Evolutionary conservation across 2,113 vertebrate genomes (phyloP), one percentile per base, ranked within the genome.

Genomic region (Gorilla gorilla): DNA sequence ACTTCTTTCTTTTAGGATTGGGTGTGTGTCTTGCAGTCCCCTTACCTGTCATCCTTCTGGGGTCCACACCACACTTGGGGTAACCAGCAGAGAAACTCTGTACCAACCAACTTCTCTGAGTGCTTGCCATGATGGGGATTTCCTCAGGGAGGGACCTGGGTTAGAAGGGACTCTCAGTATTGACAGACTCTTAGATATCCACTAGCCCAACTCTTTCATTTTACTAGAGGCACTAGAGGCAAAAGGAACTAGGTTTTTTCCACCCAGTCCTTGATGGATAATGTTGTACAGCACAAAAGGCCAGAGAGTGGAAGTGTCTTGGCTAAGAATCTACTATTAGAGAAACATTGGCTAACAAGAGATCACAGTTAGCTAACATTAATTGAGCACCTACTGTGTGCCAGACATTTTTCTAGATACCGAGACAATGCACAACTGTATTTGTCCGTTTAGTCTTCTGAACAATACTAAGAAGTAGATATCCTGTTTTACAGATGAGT

Each of bases 1-100:
- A 82, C 14, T 55, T 82, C 45, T 43, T 45, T 93, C 38, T 96
- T 89, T 94, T 68, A 88, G 87, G 30, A 43, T 96, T 87, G 70
- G 7, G 6, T 79, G 27, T 95, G 79, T 90, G 59, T 78, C 38
- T 78, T 59, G 32, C 13, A 82, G 40, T 64, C 35, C 4, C 61
- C 48, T 94, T 52, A 50, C 25, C 59, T 59, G 6, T 94, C 45
- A 85, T 70, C 30, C 23, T 68, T 84, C 32, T 35, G 40, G 20
- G 38, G 32, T 66, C 80, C 48, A 78, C 52, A 61, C 9, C 13
- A n/a, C 40, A 81, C 18, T 25, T 27, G 23, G 27, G 38, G 45
- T 73, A 73, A 45, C 18, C 79, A 92, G 87, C 35, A 92, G 73
- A 50, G 45, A 93, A 89, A 76, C 48, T 82, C 55, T 79, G 17